These are phyloP conservation scores for Ctenopoma kingsleyae DNA, from an alignment of 2,797 vertebrate genomes.

Conservation along the genomic window DNA sequence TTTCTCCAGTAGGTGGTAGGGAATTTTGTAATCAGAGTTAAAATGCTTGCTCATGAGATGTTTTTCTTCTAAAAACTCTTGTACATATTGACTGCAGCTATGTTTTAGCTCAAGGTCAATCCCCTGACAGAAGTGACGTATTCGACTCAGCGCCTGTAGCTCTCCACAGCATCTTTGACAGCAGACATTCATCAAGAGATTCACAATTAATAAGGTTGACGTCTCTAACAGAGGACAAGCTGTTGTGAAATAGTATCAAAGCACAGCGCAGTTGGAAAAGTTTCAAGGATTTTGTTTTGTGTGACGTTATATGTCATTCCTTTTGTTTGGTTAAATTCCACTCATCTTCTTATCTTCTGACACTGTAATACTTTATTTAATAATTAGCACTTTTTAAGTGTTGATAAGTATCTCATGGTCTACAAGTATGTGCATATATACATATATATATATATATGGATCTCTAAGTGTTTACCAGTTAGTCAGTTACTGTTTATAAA, in stretches of 20 bases:
- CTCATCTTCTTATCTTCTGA: background rate
- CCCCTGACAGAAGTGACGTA: background rate
- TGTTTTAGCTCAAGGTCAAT: conserved; percentile 43
- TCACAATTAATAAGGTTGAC: conserved; percentile 56
- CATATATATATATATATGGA: too few species aligned
- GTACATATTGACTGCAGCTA: background rate
- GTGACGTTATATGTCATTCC: too few species aligned
- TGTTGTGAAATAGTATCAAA: conserved; percentile 24
- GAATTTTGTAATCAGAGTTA: background rate
- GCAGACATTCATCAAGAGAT: conserved; percentile 50
- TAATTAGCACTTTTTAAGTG: background rate
- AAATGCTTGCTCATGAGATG: background rate
- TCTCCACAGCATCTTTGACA: conserved; percentile 36
- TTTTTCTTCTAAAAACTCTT: background rate
- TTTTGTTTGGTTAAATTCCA: background rate
- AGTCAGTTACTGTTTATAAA: too few species aligned
- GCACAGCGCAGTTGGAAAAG: background rate
- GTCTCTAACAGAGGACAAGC: conserved; percentile 44
- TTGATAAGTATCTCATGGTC: background rate
- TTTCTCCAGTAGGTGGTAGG: too few species aligned
- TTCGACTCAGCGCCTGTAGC: conserved; percentile 14
- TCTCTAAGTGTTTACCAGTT: too few species aligned
- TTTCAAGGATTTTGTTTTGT: conserved; percentile 22
- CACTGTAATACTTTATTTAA: background rate
- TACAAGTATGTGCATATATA: background rate